phyloP scores from a whole-genome alignment of 2,888 invertebrate species.

The Temnothorax ravouxi region DNA sequence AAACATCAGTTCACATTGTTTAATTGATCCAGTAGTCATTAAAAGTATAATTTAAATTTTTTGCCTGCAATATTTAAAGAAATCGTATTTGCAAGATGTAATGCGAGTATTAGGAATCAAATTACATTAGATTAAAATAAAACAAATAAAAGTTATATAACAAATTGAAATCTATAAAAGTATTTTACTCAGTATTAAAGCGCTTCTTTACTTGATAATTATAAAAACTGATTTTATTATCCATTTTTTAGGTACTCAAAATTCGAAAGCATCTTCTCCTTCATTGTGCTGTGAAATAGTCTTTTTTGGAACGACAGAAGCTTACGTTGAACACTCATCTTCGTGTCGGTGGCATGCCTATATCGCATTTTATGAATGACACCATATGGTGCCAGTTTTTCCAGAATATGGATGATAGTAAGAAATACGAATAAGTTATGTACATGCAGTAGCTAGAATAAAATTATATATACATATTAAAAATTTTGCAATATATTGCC shows the following conservation, averaged over 20 bases:
- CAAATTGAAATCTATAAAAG: too few species aligned
- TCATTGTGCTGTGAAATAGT: conserved; percentile 51
- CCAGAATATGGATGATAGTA: conserved; percentile 22
- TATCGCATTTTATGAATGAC: conserved; percentile 70
- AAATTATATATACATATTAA: conserved; percentile 16
- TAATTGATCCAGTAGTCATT: neutral
- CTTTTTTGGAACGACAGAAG: conserved; percentile 53
- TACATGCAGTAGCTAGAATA: conserved; percentile 11
- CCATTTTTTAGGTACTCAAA: conserved; percentile 59
- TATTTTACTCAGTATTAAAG: neutral
- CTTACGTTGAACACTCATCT: conserved; percentile 68
- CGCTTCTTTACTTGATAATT: conserved; percentile 59
- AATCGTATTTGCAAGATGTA: neutral
- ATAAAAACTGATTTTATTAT: conserved; percentile 71
- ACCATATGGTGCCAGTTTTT: conserved; percentile 66
- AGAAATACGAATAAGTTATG: conserved; percentile 38
- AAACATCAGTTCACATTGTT: too few species aligned
- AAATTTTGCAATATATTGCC: conserved; percentile 28
- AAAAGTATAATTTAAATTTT: neutral
- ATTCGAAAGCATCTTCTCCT: conserved; percentile 53
- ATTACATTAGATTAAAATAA: too few species aligned
- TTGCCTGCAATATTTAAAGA: neutral
- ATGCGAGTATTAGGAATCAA: neutral
- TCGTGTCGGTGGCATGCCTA: conserved; percentile 58
- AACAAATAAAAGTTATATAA: too few species aligned